Evolutionary conservation across 2,797 vertebrate species (phyloP).

Genomic region (Acrossocheilus wenchowensis): DNA sequence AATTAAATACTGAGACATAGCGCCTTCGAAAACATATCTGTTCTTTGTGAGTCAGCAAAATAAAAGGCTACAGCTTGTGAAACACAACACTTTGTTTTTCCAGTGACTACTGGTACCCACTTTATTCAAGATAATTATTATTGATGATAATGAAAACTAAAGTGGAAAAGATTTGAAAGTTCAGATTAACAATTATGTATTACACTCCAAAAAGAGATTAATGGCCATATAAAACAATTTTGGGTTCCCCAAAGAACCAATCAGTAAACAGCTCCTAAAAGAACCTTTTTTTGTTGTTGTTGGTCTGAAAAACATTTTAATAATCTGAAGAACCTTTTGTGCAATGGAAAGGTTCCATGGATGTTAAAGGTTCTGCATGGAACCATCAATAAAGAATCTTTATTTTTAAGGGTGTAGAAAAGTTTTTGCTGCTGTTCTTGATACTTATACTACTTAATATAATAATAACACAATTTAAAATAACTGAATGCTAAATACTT

Average conservation of each 20-base stretch:
- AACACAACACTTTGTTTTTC: constrained; percentile 1
- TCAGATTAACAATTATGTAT: background rate
- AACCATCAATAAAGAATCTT: background rate
- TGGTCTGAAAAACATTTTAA: too few species aligned
- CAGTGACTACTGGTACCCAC: background rate
- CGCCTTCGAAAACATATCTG: background rate
- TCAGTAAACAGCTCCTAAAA: too few species aligned
- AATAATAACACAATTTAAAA: background rate
- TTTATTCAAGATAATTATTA: background rate
- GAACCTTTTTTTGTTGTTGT: too few species aligned
- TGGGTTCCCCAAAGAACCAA: too few species aligned
- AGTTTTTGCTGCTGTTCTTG: background rate
- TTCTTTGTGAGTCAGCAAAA: background rate
- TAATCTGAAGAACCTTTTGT: too few species aligned
- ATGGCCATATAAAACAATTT: too few species aligned
- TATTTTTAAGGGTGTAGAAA: background rate
- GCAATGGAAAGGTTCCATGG: background rate
- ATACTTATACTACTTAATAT: background rate
- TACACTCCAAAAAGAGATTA: too few species aligned
- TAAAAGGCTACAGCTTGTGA: background rate
- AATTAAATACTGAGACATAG: background rate
- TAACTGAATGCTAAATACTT: background rate
- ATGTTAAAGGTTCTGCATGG: background rate
- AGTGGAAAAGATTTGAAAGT: background rate
- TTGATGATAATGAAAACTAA: background rate